Percentiles rank a stretch among this genome's conserved stretches.
Conservation (phyloP, 2,797 vertebrate species). For the Vultur gryphus region DNA sequence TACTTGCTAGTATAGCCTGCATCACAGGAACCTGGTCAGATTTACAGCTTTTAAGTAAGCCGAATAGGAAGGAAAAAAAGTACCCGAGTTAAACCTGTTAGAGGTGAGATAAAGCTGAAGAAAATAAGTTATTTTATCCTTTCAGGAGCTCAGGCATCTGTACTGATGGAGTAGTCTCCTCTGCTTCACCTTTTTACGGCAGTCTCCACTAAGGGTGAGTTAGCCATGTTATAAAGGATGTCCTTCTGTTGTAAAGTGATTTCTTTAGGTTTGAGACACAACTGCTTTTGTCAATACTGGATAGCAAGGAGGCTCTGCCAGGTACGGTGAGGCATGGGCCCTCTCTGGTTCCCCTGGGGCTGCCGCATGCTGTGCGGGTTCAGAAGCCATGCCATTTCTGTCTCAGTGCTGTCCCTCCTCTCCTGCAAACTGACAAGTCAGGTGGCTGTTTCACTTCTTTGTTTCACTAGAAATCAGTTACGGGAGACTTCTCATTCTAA, state of each 20-base stretch:
- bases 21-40: not conserved
- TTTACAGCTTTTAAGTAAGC: not conserved
- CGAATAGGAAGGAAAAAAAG: not conserved
- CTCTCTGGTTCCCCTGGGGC: not conserved
- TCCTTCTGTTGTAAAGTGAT: not conserved
- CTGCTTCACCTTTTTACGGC: not conserved
- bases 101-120: not conserved
- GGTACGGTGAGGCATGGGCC: accelerated
- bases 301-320: not conserved
- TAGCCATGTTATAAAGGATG: not conserved
- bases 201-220: not conserved
- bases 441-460: not conserved
- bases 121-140: not conserved
- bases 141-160: not conserved
- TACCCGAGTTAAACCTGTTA: not conserved
- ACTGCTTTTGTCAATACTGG: not conserved
- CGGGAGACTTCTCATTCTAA: not conserved
- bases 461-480: not conserved
- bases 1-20: not conserved
- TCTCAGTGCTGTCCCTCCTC: not conserved
- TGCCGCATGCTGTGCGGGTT: accelerated
- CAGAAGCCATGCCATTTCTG: accelerated
- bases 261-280: not conserved
- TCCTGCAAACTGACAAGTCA: not conserved
- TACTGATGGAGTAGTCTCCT: not conserved